Percentiles rank a stretch among this genome's conserved stretches.
phyloP scores from a whole-genome alignment of 2,797 vertebrate genomes.

The Sternotherus odoratus region DNA sequence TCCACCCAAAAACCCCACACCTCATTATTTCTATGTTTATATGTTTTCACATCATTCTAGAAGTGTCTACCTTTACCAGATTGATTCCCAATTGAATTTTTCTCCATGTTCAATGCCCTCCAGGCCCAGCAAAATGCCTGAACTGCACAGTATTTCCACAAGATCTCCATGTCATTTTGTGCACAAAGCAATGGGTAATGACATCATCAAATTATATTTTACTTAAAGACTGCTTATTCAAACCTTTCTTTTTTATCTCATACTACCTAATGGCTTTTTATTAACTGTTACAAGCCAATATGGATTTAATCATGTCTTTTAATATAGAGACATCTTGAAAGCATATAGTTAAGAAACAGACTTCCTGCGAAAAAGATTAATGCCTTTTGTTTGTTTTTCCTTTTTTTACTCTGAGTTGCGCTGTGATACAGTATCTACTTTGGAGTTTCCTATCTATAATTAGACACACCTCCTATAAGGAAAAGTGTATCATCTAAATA shows the following conservation, averaged over 20 bases:
- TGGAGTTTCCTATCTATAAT: neutral
- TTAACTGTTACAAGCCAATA: neutral
- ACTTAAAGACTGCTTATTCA: neutral
- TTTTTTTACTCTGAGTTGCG: neutral
- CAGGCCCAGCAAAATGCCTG: neutral
- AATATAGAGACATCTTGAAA: neutral
- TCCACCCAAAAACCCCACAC: neutral
- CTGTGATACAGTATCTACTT: neutral
- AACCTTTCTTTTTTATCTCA: neutral
- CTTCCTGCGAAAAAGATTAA: neutral
- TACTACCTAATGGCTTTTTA: neutral
- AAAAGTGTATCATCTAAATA: neutral
- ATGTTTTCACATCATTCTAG: neutral
- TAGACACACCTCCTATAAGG: accelerated
- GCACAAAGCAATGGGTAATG: neutral
- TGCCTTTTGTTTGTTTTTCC: neutral
- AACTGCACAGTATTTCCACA: neutral
- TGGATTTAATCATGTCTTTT: neutral
- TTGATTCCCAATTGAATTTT: neutral
- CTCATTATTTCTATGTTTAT: neutral
- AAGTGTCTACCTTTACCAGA: neutral
- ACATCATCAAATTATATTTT: neutral
- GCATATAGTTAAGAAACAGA: neutral
- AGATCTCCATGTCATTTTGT: neutral
- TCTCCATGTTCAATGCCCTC: neutral